Percentiles rank a stretch among this genome's conserved stretches.
These are phyloP conservation scores for Pyrochroa serraticornis DNA, from an alignment of 2,888 invertebrate species.

Conservation along the genomic window DNA sequence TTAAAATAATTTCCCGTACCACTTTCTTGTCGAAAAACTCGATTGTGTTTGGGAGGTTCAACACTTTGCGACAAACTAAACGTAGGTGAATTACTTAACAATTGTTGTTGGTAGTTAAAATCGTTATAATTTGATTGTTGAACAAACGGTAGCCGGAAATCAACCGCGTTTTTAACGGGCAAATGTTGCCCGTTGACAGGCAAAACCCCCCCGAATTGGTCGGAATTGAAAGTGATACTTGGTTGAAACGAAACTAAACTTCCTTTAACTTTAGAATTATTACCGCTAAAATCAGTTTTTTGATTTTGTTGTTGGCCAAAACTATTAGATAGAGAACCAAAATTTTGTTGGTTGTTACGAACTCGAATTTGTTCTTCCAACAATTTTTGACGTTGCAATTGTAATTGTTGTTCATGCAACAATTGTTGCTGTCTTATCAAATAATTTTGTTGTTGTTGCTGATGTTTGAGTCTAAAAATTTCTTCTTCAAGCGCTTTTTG, in stretches of 20 bases:
- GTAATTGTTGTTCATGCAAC: constrained; percentile 62
- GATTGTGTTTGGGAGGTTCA: constrained; percentile 35
- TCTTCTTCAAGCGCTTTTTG: constrained; percentile 74
- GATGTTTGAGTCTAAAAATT: constrained; percentile 63
- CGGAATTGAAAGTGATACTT: constrained; percentile 58
- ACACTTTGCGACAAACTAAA: constrained; percentile 15
- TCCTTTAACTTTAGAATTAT: constrained; percentile 21
- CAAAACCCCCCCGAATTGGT: constrained; percentile 45
- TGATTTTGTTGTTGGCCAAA: too few species aligned
- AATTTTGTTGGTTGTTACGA: constrained; percentile 54
- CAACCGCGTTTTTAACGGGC: constrained; percentile 49
- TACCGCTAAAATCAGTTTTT: constrained; percentile 36
- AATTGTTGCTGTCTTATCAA: constrained; percentile 65
- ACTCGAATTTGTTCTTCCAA: constrained; percentile 49
- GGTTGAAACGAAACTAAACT: constrained; percentile 60
- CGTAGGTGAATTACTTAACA: constrained; percentile 24
- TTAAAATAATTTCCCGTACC: constrained; percentile 49
- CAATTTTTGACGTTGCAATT: constrained; percentile 49
- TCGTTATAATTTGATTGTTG: not conserved
- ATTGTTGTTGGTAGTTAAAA: constrained; percentile 17
- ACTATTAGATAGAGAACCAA: constrained; percentile 35
- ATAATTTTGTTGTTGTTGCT: constrained; percentile 62
- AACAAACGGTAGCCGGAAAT: constrained; percentile 43
- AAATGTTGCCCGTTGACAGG: constrained; percentile 55
- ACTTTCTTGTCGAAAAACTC: constrained; percentile 54